Conservation (phyloP, 2,113 vertebrate species). For the Sander vitreus region DNA sequence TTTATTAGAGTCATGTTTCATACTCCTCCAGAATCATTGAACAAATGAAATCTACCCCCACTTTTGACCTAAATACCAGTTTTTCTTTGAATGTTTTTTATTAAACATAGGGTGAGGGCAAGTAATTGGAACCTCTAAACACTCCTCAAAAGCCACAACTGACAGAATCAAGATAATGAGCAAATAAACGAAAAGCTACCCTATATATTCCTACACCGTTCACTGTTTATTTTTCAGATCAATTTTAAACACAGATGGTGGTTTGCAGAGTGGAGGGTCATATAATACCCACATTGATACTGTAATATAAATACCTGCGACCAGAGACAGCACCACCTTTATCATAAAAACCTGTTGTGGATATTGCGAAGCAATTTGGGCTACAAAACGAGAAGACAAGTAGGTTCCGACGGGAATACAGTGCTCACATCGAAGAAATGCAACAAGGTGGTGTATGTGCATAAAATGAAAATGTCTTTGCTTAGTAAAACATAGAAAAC, state of each 20-base stretch:
- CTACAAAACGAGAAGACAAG: conserved; percentile 16
- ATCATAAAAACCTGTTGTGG: conserved; percentile 23
- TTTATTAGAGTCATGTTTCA: conserved; percentile 66
- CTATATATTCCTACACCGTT: not conserved
- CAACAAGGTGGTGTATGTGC: not conserved
- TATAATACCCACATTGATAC: conserved; percentile 3
- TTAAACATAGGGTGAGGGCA: conserved; percentile 20
- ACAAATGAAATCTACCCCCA: conserved; percentile 49
- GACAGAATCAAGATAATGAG: conserved; percentile 1
- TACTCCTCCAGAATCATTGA: conserved; percentile 42
- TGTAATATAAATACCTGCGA: conserved; percentile 9
- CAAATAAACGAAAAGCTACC: not conserved
- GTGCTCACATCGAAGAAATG: not conserved
- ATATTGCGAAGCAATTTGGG: not conserved
- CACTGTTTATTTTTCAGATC: conserved; percentile 1
- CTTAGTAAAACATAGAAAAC: not conserved
- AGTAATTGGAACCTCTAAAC: conserved; percentile 16
- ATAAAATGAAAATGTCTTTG: not conserved
- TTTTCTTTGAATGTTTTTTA: conserved; percentile 43
- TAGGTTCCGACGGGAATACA: not conserved
- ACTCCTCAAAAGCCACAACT: conserved; percentile 4
- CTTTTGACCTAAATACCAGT: conserved; percentile 11
- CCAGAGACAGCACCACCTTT: not conserved
- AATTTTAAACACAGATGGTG: conserved; percentile 10
- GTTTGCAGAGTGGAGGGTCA: conserved; percentile 6